These are phyloP conservation scores for Ischnura elegans DNA, from an alignment of 2,888 invertebrate species.

Conservation along the genomic window DNA sequence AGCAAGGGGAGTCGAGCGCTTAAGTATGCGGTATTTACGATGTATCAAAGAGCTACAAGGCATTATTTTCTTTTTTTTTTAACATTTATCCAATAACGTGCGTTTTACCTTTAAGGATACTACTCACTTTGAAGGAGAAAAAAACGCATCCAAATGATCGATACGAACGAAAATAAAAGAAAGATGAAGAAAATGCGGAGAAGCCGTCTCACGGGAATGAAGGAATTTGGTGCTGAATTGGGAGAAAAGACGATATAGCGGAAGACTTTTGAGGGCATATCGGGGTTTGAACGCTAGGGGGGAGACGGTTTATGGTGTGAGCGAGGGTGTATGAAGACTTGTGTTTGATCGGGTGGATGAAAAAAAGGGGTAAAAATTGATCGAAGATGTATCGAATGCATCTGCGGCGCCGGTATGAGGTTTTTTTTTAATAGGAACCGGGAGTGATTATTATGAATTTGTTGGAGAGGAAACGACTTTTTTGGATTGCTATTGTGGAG, in stretches of 20 bases:
- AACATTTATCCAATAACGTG: background rate
- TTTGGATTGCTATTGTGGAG: background rate
- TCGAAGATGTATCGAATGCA: constrained; percentile 47
- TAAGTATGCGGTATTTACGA: background rate
- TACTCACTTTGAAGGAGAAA: background rate
- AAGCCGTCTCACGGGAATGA: background rate
- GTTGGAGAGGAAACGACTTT: constrained; percentile 56
- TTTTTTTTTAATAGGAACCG: background rate
- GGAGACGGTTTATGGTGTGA: background rate
- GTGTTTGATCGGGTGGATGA: constrained; percentile 44
- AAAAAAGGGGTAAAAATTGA: background rate
- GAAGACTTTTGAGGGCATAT: background rate
- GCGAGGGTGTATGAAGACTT: background rate
- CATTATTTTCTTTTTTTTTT: background rate
- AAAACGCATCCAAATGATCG: background rate
- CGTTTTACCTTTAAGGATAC: constrained; percentile 15
- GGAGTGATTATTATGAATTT: constrained; percentile 63
- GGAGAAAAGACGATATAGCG: background rate
- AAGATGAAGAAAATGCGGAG: constrained; percentile 25
- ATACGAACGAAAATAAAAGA: background rate
- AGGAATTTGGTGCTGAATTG: background rate
- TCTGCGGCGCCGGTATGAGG: constrained; percentile 13
- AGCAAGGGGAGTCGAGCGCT: background rate
- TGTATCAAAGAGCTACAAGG: background rate
- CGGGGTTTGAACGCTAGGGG: background rate